Conservation (phyloP, 2,113 vertebrate genomes). For the Eretmochelys imbricata region DNA sequence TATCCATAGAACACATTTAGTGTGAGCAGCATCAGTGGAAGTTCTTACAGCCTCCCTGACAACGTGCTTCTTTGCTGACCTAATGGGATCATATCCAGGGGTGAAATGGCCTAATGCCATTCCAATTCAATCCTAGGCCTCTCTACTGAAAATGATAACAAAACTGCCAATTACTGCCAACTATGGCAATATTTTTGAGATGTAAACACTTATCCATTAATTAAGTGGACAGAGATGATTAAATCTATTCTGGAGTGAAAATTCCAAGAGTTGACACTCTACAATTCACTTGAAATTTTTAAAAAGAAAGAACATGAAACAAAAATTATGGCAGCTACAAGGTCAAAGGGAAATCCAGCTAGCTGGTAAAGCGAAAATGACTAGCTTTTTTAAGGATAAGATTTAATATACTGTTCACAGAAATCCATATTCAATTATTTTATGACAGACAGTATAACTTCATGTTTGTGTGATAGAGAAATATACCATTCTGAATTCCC, state of each 20-base stretch:
- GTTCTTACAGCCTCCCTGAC: constrained; percentile 11
- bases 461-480: constrained; percentile 51
- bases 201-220: constrained; percentile 1
- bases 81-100: neutral
- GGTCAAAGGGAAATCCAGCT: constrained; percentile 35
- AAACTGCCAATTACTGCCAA: neutral
- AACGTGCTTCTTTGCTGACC: neutral
- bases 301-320: neutral
- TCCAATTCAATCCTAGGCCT: constrained; percentile 20
- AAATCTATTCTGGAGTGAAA: neutral
- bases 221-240: neutral
- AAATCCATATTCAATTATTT: constrained; percentile 66
- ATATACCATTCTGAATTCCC: constrained; percentile 49
- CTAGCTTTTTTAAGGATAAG: constrained; percentile 30
- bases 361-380: constrained; percentile 27
- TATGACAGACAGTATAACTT: constrained; percentile 70
- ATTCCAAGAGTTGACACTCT: constrained; percentile 44
- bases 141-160: constrained; percentile 15
- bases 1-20: neutral
- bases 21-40: neutral
- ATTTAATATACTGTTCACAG: constrained; percentile 52
- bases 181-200: neutral
- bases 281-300: neutral
- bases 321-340: constrained; percentile 30
- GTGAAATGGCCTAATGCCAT: neutral